These are phyloP conservation scores for Lithosia quadra DNA, from an alignment of 2,888 invertebrate genomes.

Conservation along the genomic window DNA sequence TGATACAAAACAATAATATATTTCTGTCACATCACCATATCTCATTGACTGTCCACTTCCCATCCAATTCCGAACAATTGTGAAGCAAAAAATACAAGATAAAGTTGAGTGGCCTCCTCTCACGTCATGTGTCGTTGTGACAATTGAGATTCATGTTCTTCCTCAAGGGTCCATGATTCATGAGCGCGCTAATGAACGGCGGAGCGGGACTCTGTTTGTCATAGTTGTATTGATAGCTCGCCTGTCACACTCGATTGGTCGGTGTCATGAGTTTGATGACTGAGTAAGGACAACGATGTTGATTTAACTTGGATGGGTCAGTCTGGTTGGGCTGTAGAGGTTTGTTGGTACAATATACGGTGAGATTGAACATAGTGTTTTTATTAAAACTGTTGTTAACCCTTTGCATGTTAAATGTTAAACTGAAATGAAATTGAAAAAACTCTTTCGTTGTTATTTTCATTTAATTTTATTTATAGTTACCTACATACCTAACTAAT, in stretches of 20 bases:
- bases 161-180: conserved; percentile 58
- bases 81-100: conserved; percentile 26
- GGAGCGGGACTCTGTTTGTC: conserved; percentile 55
- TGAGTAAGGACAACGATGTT: conserved; percentile 19
- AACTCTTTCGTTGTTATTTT: too few relatives aligned
- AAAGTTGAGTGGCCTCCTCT: conserved; percentile 50
- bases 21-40: not conserved
- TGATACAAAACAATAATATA: conserved; percentile 13
- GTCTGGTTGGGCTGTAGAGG: too few relatives aligned
- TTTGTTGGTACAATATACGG: too few relatives aligned
- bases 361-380: too few relatives aligned
- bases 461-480: too few relatives aligned
- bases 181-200: conserved; percentile 54
- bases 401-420: too few relatives aligned
- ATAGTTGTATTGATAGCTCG: conserved; percentile 57
- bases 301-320: conserved; percentile 8
- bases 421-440: too few relatives aligned
- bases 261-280: conserved; percentile 24
- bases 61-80: conserved; percentile 25
- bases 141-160: conserved; percentile 60
- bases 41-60: conserved; percentile 16
- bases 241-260: conserved; percentile 47
- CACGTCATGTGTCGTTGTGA: conserved; percentile 43
- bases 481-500: too few relatives aligned
- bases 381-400: too few relatives aligned